Evolutionary conservation across 2,888 invertebrate species (phyloP), one percentile per base, ranked within the genome.

Genomic region (Idaea aversata): DNA sequence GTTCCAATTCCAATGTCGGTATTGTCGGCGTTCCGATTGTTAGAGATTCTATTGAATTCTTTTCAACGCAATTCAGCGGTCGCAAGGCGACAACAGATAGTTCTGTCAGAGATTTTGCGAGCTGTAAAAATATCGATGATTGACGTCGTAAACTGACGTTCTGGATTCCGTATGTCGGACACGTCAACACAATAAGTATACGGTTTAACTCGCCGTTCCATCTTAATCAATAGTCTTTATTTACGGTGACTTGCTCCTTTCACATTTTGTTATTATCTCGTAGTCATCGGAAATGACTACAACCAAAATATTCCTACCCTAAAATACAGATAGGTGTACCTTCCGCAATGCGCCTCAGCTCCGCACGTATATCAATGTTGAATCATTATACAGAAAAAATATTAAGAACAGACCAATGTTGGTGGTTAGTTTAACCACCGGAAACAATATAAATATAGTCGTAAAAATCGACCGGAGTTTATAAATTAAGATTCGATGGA

Each of bases 111-210:
- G 63, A 72, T 77, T 73, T 68, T 70, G 66, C 64, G 65, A 77
- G 70, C 73, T 79, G 77, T 80, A 81, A 82, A 84, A 85, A 85
- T 85, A 83, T 82, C 82, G 77, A 83, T 83, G 85, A 81, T 84
- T 81, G 77, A 78, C 75, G 75, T 80, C 75, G 77, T 80, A 77
- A 80, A 74, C 70, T 75, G 72, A 76, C 76, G 67, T 75, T 68
- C 67, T 77, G 72, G 74, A 75, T 77, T 68, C 73, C 70, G 72
- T 71, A 71, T 70, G 72, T 72, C 72, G 74, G 77, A 67, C 73
- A 71, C 78, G 77, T 74, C 78, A 74, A 67, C 69, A 68, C 68
- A 67, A 68, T 78, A 75, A 73, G 70, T 71, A 47, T 47, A 71
- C 68, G 65, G 71, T 78, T 10, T 59, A 25, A 77, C 77, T 78